A percentile compares a stretch with the other conserved stretches of the same genome.
Evolutionary conservation across 1,140 invertebrate species (phyloP).

Genomic region (Cryptotermes secundus): DNA sequence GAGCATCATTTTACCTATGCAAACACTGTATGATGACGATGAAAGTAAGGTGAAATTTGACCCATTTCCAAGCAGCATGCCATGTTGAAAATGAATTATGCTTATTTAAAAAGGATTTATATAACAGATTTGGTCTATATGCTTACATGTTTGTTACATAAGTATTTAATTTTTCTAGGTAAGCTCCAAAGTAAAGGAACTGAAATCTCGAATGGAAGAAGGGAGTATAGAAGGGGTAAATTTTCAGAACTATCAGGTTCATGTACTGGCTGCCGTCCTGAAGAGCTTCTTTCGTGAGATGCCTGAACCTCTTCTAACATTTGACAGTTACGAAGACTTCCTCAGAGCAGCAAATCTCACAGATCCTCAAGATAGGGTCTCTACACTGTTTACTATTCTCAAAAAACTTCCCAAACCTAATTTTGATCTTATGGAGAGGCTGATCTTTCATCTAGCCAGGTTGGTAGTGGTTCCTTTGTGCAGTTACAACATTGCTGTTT

Average conservation of each 20-base stretch:
- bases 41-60: too few relatives aligned
- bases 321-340: conserved; percentile 93
- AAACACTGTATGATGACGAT: too few relatives aligned
- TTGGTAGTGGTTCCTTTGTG: conserved; percentile 39
- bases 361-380: conserved; percentile 77
- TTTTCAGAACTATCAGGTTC: conserved; percentile 74
- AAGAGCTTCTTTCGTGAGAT: conserved; percentile 91
- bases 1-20: too few relatives aligned
- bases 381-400: conserved; percentile 81
- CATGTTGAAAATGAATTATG: not conserved
- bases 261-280: conserved; percentile 87
- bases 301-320: conserved; percentile 90
- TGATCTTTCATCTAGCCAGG: conserved; percentile 91
- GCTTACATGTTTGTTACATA: not conserved
- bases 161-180: conserved; percentile 41
- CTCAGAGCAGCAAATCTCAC: conserved; percentile 80
- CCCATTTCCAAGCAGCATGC: not conserved
- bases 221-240: conserved; percentile 65
- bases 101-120: too few relatives aligned
- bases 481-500: too few relatives aligned
- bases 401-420: conserved; percentile 88
- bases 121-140: not conserved
- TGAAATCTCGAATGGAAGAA: conserved; percentile 73
- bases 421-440: conserved; percentile 86
- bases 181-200: conserved; percentile 72